Evolutionary conservation across 2,888 invertebrate genomes (phyloP).

Genomic region (Idaea aversata): DNA sequence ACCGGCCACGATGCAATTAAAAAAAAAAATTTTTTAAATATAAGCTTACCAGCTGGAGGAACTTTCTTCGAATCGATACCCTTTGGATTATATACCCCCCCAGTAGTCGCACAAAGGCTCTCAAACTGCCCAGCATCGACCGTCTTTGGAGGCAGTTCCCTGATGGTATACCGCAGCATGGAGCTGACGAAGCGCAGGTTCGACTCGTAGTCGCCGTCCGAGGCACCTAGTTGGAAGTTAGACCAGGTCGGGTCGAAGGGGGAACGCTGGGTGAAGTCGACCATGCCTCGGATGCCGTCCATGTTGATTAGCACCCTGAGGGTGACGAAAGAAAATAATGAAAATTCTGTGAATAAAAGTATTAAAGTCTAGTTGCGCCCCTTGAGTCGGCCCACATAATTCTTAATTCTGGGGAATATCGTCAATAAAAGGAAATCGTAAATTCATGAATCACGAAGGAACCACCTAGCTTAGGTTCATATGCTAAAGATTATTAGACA

Average conservation of each 20-base stretch:
- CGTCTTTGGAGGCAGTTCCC: slow-evolving; percentile 83
- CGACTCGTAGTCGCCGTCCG: slow-evolving; percentile 84
- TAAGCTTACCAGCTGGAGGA: slow-evolving; percentile 83
- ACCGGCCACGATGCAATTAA: too few species aligned
- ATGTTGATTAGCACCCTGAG: slow-evolving; percentile 85
- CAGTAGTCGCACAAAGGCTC: slow-evolving; percentile 84
- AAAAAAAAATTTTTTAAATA: too few species aligned
- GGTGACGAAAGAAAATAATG: neutral
- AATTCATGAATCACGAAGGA: too few species aligned
- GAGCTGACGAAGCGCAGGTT: slow-evolving; percentile 87
- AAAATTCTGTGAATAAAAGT: too few species aligned
- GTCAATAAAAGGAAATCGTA: too few species aligned
- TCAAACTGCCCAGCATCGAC: slow-evolving; percentile 42
- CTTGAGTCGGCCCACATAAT: too few species aligned
- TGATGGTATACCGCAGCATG: slow-evolving; percentile 85
- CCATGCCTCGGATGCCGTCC: slow-evolving; percentile 89
- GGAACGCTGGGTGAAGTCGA: slow-evolving; percentile 89
- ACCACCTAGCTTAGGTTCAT: too few species aligned
- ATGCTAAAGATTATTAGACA: too few species aligned
- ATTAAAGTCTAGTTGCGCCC: too few species aligned
- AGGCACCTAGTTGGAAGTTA: slow-evolving; percentile 84
- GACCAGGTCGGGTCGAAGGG: slow-evolving; percentile 92
- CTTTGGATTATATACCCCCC: slow-evolving; percentile 88
- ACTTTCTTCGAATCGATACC: slow-evolving; percentile 74
- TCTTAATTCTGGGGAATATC: too few species aligned